Percentiles rank a stretch among this genome's conserved stretches.
Conservation (phyloP, 2,888 invertebrate species). For the Volucella inflata region DNA sequence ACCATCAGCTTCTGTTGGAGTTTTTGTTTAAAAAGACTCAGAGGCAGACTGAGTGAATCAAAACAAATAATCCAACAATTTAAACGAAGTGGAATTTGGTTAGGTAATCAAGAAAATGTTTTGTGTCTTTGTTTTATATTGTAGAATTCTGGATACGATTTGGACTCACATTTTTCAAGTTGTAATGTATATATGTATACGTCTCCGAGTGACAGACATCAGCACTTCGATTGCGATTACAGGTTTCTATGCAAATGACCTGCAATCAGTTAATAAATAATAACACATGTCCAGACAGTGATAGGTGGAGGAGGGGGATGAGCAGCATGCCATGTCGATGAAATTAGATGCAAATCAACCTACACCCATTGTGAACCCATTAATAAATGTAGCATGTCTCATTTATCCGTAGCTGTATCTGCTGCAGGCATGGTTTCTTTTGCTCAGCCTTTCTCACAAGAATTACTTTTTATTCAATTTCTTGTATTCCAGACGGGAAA, state of each 20-base stretch:
- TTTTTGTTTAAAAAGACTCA: conserved; percentile 7
- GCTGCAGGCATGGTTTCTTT: background rate
- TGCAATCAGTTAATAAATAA: conserved; percentile 19
- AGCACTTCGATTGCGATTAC: conserved; percentile 12
- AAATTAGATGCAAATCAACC: conserved; percentile 54
- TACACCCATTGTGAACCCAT: conserved; percentile 60
- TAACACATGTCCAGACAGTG: background rate
- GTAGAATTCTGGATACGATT: background rate
- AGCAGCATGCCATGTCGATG: conserved; percentile 14
- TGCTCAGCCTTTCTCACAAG: conserved; percentile 1
- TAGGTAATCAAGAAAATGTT: no score
- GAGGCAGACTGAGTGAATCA: conserved; percentile 1
- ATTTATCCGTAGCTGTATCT: background rate
- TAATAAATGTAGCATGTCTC: conserved; percentile 56
- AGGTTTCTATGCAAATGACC: conserved; percentile 39
- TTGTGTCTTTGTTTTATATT: no score
- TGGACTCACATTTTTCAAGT: conserved; percentile 11
- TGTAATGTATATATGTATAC: conserved; percentile 24
- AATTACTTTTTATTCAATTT: background rate
- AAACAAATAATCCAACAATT: conserved; percentile 5
- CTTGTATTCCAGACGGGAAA: background rate
- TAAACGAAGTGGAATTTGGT: no score
- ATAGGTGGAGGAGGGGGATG: background rate
- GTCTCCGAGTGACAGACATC: background rate
- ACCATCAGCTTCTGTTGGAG: conserved; percentile 33